Conservation (phyloP, 2,888 invertebrate species). For the Andrena bucephala region DNA sequence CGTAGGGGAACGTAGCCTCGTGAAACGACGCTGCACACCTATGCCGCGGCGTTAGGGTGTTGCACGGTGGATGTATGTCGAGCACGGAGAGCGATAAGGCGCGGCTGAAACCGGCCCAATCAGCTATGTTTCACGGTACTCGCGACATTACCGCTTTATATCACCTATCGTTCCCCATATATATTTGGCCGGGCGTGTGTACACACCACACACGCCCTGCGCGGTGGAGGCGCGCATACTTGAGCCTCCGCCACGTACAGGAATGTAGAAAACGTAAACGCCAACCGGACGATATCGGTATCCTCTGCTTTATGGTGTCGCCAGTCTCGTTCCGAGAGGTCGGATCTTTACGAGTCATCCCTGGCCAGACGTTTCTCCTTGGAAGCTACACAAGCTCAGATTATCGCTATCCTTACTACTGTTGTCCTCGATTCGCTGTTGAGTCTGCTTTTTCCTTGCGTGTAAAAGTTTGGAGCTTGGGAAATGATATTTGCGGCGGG, state of each 20-base stretch:
- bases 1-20: neutral
- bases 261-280: conserved; percentile 70
- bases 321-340: conserved; percentile 56
- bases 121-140: conserved; percentile 73
- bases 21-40: neutral
- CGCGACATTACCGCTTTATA: conserved; percentile 75
- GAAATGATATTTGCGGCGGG: neutral
- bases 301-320: conserved; percentile 68
- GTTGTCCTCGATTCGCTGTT: neutral
- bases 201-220: conserved; percentile 38
- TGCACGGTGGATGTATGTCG: conserved; percentile 57
- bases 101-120: conserved; percentile 73
- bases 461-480: neutral
- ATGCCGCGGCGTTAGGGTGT: conserved; percentile 36
- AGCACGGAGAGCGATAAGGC: conserved; percentile 69
- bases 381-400: neutral
- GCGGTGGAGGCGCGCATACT: conserved; percentile 45
- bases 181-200: conserved; percentile 70
- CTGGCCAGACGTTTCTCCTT: conserved; percentile 48
- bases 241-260: conserved; percentile 45
- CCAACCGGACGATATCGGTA: conserved; percentile 61
- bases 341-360: conserved; percentile 58
- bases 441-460: neutral
- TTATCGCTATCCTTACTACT: neutral
- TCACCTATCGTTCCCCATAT: conserved; percentile 74